Evolutionary conservation across 2,113 vertebrate species (phyloP).

Genomic region (Corythaixoides concolor): DNA sequence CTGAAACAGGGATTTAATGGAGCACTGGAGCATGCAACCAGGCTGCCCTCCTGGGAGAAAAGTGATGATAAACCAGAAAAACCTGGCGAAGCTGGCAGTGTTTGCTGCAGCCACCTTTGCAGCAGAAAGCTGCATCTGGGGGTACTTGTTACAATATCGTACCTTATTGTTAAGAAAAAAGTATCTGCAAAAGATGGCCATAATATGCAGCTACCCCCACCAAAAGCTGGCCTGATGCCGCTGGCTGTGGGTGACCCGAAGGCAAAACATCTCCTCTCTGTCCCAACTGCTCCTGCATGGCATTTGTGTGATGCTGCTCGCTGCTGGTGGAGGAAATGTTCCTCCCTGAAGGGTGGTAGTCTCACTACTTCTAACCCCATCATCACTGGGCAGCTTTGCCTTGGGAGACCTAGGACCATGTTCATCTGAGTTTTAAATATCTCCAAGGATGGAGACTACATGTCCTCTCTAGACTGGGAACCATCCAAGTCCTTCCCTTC

Average conservation of each 20-base stretch:
- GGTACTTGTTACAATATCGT: accelerated
- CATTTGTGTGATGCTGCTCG: accelerated
- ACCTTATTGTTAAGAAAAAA: not conserved
- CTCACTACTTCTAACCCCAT: not conserved
- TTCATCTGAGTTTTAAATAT: not conserved
- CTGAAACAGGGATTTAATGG: not conserved
- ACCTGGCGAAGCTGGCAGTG: not conserved
- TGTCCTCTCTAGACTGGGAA: not conserved
- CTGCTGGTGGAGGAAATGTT: not conserved
- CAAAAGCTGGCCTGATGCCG: not conserved
- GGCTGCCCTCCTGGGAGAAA: not conserved
- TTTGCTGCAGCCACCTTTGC: not conserved
- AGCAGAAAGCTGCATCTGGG: not conserved
- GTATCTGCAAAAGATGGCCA: too few relatives aligned
- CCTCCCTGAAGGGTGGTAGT: not conserved
- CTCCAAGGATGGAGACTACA: not conserved
- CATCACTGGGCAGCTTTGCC: not conserved
- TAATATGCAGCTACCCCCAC: not conserved
- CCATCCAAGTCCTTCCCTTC: not conserved
- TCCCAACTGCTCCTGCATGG: not conserved
- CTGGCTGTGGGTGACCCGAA: not conserved
- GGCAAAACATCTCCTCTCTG: not conserved
- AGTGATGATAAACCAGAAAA: constrained; percentile 24
- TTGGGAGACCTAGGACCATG: not conserved
- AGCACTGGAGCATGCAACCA: not conserved